A percentile compares a stretch with the other conserved stretches of the same genome.
Evolutionary conservation across 2,113 vertebrate species (phyloP).

Genomic region (Chaetodon trifascialis): DNA sequence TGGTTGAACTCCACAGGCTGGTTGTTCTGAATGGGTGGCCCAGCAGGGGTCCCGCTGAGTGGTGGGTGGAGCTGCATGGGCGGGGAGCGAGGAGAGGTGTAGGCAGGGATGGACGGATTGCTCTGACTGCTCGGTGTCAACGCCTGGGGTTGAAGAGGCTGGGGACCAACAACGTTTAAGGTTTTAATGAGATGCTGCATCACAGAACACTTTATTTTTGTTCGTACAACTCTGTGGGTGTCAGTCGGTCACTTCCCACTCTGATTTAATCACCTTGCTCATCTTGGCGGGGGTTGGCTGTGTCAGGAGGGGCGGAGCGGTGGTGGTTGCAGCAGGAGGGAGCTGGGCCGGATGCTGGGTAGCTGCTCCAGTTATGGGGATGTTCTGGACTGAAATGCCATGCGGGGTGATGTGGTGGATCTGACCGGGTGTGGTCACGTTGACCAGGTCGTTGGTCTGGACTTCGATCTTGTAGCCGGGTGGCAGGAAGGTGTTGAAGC

Average conservation of each 20-base stretch:
- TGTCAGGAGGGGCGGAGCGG: conserved; percentile 87
- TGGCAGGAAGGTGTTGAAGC: conserved; percentile 98
- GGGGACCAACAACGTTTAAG: background rate
- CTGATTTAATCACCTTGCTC: conserved; percentile 88
- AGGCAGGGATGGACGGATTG: conserved; percentile 92
- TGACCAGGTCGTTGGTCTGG: conserved; percentile 97
- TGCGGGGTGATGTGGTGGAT: conserved; percentile 98
- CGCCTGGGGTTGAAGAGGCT: conserved; percentile 93
- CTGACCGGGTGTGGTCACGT: conserved; percentile 96
- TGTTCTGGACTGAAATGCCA: conserved; percentile 93
- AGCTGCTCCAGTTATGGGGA: conserved; percentile 72
- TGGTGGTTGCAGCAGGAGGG: conserved; percentile 74
- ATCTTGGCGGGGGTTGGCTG: conserved; percentile 93
- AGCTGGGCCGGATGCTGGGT: conserved; percentile 71
- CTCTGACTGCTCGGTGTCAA: conserved; percentile 92
- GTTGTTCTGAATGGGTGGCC: conserved; percentile 96
- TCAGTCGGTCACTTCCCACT: background rate
- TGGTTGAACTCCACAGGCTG: conserved; percentile 99
- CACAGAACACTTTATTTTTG: background rate
- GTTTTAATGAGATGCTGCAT: background rate
- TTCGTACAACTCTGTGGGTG: no score
- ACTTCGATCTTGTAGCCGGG: conserved; percentile 99
- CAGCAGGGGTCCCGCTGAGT: conserved; percentile 90
- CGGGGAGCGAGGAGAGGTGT: conserved; percentile 93
- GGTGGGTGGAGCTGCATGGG: conserved; percentile 89